Percentiles rank a stretch among this genome's conserved stretches.
Evolutionary conservation across 2,113 vertebrate species (phyloP).

Genomic region (Burhinus oedicnemus): DNA sequence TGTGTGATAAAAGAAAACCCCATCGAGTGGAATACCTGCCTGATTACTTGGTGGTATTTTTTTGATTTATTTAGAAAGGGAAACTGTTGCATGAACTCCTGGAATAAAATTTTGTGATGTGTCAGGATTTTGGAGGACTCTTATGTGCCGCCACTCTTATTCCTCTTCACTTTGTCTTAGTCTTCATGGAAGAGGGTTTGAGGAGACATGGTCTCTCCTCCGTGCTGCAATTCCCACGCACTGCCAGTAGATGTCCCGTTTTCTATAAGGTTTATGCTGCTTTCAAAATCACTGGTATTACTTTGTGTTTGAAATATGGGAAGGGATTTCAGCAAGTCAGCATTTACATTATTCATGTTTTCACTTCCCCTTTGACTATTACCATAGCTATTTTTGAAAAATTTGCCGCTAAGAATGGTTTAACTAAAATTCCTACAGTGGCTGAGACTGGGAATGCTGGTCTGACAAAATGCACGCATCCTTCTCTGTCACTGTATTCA

Average conservation of each 20-base stretch:
- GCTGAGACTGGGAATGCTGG: background rate
- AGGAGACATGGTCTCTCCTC: rapidly evolving
- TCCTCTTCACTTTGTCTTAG: background rate
- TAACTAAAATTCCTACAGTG: background rate
- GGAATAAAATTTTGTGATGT: background rate
- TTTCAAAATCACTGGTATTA: background rate
- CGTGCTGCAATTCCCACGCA: rapidly evolving
- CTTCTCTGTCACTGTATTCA: background rate
- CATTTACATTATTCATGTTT: background rate
- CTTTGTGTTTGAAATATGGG: background rate
- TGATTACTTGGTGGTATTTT: background rate
- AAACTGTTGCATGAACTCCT: background rate
- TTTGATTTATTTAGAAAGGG: background rate
- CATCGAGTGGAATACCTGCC: background rate
- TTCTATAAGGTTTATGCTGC: background rate
- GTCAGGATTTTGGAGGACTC: background rate
- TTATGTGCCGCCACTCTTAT: rapidly evolving
- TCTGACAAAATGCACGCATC: background rate
- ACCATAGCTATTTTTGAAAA: background rate
- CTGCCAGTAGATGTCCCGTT: background rate
- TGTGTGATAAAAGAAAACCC: background rate
- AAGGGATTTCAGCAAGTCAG: background rate
- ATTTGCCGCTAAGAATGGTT: background rate
- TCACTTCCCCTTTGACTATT: background rate
- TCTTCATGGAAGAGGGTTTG: too few species aligned